Conservation (phyloP, 2,888 invertebrate genomes). For the Pharmacophagus antenor region DNA sequence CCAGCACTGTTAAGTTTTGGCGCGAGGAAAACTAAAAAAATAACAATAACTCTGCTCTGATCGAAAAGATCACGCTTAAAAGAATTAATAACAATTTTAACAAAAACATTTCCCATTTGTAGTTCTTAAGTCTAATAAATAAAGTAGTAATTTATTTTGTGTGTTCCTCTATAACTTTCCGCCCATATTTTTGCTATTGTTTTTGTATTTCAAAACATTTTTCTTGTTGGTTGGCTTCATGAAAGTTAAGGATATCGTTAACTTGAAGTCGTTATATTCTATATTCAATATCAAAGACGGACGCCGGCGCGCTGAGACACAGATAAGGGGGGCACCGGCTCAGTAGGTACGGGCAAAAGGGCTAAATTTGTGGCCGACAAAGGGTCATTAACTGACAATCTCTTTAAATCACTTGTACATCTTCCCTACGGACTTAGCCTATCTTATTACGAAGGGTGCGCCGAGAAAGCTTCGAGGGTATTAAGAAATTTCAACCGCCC, state of each 20-base stretch:
- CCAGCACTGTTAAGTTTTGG: conserved; percentile 19
- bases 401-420: conserved; percentile 76
- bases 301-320: conserved; percentile 39
- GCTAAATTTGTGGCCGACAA: conserved; percentile 68
- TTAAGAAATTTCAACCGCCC: conserved; percentile 64
- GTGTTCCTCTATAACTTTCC: conserved; percentile 2
- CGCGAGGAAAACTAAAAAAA: conserved; percentile 27
- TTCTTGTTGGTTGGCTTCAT: conserved; percentile 16
- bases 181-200: conserved; percentile 6
- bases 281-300: conserved; percentile 36
- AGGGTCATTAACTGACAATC: conserved; percentile 73
- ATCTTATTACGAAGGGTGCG: conserved; percentile 69
- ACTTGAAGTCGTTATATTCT: conserved; percentile 33
- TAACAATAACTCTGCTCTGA: conserved; percentile 26
- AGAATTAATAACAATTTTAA: conserved; percentile 24
- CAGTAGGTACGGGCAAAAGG: conserved; percentile 56
- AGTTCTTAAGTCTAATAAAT: conserved; percentile 16
- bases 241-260: conserved; percentile 23
- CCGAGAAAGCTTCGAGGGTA: conserved; percentile 47
- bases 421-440: conserved; percentile 55
- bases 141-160: conserved; percentile 24
- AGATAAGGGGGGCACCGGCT: conserved; percentile 51
- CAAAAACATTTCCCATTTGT: conserved; percentile 24
- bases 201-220: conserved; percentile 16
- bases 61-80: conserved; percentile 16